A percentile compares a stretch with the other conserved stretches of the same genome.
Evolutionary conservation across 2,113 vertebrate species (phyloP).

Genomic region (Chunga burmeisteri): DNA sequence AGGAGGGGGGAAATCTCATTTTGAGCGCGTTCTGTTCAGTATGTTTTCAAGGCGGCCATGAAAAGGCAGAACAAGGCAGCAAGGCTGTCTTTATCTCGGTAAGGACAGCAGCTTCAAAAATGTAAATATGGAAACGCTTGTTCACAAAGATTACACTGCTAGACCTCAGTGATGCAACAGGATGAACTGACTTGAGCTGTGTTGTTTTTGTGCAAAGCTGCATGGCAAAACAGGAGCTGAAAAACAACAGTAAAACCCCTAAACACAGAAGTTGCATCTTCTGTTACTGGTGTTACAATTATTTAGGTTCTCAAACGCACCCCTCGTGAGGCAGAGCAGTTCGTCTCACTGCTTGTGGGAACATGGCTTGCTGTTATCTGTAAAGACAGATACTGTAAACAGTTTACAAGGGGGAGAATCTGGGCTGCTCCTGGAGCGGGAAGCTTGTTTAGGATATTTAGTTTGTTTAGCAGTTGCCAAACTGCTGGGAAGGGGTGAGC

Average conservation of each 20-base stretch:
- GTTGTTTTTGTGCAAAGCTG: not conserved
- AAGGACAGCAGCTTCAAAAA: not conserved
- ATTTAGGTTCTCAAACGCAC: fast-evolving
- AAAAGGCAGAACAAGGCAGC: not conserved
- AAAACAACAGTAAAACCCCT: not conserved
- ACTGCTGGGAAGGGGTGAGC: not conserved
- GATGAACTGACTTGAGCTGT: not conserved
- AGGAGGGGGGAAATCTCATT: not conserved
- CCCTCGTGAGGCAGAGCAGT: not conserved
- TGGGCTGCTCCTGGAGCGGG: not conserved
- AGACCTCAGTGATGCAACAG: not conserved
- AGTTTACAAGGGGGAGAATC: not conserved
- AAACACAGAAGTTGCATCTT: not conserved
- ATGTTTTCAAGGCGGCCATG: not conserved
- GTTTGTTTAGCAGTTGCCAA: not conserved
- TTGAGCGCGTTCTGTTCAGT: fast-evolving
- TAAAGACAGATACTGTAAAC: not conserved
- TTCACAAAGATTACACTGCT: not conserved
- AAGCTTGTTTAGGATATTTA: not conserved
- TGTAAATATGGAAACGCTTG: not conserved
- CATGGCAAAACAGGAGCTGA: not conserved
- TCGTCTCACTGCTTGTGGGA: fast-evolving
- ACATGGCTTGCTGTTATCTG: fast-evolving
- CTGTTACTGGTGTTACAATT: fast-evolving
- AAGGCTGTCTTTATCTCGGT: not conserved